Evolutionary conservation across 2,113 vertebrate genomes (phyloP).

Genomic region (Lasiurus borealis): DNA sequence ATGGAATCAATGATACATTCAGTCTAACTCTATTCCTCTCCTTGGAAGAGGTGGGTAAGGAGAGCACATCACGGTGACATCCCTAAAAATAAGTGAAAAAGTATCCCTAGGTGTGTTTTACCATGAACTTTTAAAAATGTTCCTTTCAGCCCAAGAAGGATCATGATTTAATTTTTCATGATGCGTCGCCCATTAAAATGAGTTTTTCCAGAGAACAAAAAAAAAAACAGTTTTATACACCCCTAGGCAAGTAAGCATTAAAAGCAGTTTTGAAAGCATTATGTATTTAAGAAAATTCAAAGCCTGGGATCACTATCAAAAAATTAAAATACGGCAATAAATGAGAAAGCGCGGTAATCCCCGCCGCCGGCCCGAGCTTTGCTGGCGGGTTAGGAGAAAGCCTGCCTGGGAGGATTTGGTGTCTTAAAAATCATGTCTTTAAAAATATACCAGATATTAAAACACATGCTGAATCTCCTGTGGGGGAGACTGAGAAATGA

Average conservation of each 20-base stretch:
- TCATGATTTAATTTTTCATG: slow-evolving; percentile 22
- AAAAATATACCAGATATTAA: background rate
- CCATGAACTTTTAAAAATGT: background rate
- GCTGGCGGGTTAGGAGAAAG: background rate
- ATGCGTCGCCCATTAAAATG: background rate
- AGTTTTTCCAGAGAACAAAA: background rate
- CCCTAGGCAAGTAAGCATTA: background rate
- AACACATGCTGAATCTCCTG: background rate
- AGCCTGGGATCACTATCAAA: background rate
- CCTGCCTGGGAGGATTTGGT: background rate
- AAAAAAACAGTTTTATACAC: slow-evolving; percentile 15
- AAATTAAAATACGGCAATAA: background rate
- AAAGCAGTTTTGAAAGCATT: background rate
- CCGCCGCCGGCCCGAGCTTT: background rate
- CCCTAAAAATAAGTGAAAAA: slow-evolving; percentile 12
- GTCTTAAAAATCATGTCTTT: background rate
- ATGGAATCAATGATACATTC: background rate
- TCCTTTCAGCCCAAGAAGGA: background rate
- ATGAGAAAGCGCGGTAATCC: background rate
- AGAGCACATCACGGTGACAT: background rate
- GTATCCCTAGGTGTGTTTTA: background rate
- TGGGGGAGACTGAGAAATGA: background rate
- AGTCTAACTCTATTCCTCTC: background rate
- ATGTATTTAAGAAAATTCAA: background rate
- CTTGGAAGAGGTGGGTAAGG: background rate